phyloP scores from a whole-genome alignment of 2,797 vertebrate genomes.

The Clamator glandarius region DNA sequence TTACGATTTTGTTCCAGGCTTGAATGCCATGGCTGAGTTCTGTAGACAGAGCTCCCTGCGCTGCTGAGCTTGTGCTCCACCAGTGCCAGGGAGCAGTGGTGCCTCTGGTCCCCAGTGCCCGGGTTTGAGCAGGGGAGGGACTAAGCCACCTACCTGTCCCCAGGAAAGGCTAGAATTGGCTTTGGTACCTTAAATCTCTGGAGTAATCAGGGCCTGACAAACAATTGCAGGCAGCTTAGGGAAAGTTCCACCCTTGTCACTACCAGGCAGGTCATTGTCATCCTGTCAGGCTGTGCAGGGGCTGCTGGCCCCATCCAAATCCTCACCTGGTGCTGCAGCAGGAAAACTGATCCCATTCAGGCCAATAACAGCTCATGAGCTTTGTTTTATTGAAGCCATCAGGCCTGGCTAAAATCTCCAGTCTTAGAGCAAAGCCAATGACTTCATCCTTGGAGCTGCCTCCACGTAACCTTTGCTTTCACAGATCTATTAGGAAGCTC shows the following conservation, averaged over 20 bases:
- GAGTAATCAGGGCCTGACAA: not conserved
- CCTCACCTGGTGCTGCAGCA: not conserved
- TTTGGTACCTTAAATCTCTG: accelerated
- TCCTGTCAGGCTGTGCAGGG: not conserved
- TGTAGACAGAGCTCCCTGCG: not conserved
- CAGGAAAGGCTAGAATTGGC: not conserved
- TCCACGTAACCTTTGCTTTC: slow-evolving; percentile 30
- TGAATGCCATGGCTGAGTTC: accelerated
- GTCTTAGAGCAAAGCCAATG: slow-evolving; percentile 53
- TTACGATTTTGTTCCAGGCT: too few relatives aligned
- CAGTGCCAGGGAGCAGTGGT: too few relatives aligned
- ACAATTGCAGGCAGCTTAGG: not conserved
- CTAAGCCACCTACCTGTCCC: accelerated
- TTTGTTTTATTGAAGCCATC: slow-evolving; percentile 68
- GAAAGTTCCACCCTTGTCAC: not conserved
- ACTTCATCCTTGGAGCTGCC: slow-evolving; percentile 70
- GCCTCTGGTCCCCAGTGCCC: not conserved
- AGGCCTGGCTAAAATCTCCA: slow-evolving; percentile 53
- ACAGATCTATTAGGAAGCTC: slow-evolving; percentile 64
- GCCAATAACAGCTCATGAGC: not conserved
- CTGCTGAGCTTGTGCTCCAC: not conserved
- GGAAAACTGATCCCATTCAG: accelerated
- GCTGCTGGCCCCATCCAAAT: not conserved
- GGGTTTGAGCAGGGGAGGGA: not conserved
- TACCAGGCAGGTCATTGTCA: not conserved